Conservation (phyloP, 2,888 invertebrate genomes). For the Mythimna loreyi region DNA sequence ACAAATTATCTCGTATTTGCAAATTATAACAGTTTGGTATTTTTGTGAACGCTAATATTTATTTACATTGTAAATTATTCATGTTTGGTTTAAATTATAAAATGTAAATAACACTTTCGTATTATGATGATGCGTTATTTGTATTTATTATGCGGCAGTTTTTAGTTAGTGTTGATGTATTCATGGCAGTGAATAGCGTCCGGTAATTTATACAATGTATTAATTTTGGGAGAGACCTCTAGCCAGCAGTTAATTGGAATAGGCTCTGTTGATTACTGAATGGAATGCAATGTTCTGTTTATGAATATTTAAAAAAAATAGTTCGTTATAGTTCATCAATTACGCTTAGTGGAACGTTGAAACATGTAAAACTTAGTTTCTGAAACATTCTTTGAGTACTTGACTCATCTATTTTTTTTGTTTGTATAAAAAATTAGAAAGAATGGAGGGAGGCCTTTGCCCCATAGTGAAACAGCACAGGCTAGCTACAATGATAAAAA, state of each 20-base stretch:
- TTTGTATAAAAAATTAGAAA: too few species aligned
- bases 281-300: background rate
- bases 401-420: too few species aligned
- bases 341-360: too few species aligned
- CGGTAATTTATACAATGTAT: slow-evolving; percentile 43
- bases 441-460: too few species aligned
- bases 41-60: slow-evolving; percentile 37
- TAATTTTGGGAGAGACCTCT: slow-evolving; percentile 26
- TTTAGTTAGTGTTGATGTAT: slow-evolving; percentile 42
- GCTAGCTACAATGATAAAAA: too few species aligned
- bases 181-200: slow-evolving; percentile 28
- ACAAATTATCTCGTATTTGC: slow-evolving; percentile 38
- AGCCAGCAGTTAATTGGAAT: slow-evolving; percentile 6
- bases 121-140: slow-evolving; percentile 41
- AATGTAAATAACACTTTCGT: slow-evolving; percentile 46
- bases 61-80: slow-evolving; percentile 46
- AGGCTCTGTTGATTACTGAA: background rate
- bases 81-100: slow-evolving; percentile 36
- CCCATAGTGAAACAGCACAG: too few species aligned
- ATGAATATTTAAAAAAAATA: background rate
- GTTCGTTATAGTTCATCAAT: too few species aligned
- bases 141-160: slow-evolving; percentile 41
- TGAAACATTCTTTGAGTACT: too few species aligned
- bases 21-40: slow-evolving; percentile 28
- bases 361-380: too few species aligned